These are phyloP conservation scores for Synaphobranchus kaupii DNA, from an alignment of 2,797 vertebrate species.

Conservation along the genomic window DNA sequence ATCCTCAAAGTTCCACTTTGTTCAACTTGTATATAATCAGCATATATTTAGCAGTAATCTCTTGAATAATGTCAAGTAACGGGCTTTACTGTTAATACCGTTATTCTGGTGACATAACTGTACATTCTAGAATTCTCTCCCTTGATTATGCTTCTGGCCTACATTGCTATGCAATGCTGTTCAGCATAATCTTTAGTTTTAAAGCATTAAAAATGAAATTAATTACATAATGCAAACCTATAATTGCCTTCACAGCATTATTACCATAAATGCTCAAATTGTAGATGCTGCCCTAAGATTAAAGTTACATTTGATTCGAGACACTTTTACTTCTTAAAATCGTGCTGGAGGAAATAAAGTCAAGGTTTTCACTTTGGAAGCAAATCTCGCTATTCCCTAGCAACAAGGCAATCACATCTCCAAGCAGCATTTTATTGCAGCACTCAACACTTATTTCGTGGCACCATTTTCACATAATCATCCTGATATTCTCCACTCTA, in stretches of 20 bases:
- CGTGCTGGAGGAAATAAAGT: neutral
- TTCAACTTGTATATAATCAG: neutral
- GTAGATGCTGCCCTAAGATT: neutral
- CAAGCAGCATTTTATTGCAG: neutral
- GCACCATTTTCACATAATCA: neutral
- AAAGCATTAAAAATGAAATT: neutral
- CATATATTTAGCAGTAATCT: neutral
- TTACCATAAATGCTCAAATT: neutral
- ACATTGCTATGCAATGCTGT: neutral
- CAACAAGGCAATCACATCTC: constrained; percentile 13
- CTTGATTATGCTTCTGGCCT: neutral
- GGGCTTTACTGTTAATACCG: neutral
- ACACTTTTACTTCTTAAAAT: neutral
- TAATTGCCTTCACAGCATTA: neutral
- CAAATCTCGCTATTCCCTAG: neutral
- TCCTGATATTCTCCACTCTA: neutral
- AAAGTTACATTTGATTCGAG: neutral
- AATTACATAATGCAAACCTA: neutral
- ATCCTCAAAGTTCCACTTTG: neutral
- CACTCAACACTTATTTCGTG: neutral
- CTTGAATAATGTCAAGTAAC: neutral
- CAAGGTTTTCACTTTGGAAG: neutral
- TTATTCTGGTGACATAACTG: neutral
- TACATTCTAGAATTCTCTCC: neutral
- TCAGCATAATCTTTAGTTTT: neutral